Conservation (phyloP, 92 coral and sea anemone genomes). For the Zoanthus sociatus region DNA sequence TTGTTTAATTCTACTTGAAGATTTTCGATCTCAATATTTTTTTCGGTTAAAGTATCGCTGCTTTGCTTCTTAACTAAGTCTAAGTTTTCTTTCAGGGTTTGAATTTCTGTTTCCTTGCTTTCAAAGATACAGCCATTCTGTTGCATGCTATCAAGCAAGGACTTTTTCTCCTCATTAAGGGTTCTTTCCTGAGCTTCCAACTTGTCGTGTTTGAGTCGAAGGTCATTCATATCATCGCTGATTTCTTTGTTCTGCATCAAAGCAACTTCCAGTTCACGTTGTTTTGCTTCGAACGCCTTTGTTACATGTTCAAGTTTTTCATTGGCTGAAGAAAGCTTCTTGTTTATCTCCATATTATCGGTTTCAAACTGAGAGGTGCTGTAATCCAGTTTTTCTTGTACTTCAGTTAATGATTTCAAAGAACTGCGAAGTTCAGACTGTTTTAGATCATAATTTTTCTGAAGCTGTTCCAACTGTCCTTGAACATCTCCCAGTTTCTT, state of each 20-base stretch:
- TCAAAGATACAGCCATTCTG: conserved; percentile 54
- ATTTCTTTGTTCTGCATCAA: conserved; percentile 43
- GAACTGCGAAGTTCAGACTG: neutral
- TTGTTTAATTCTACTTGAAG: conserved; percentile 38
- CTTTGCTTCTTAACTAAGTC: conserved; percentile 1
- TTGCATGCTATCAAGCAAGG: conserved; percentile 42
- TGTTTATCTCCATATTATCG: conserved; percentile 32
- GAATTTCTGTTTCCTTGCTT: conserved; percentile 64
- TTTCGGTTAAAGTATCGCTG: conserved; percentile 1
- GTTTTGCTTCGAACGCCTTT: conserved; percentile 33
- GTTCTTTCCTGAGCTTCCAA: conserved; percentile 31
- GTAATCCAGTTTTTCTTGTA: conserved; percentile 18
- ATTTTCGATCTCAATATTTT: conserved; percentile 8
- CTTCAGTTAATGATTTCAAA: conserved; percentile 22
- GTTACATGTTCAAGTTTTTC: conserved; percentile 50
- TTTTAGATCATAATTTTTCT: conserved; percentile 21
- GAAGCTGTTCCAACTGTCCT: conserved; percentile 7
- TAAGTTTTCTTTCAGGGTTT: conserved; percentile 24
- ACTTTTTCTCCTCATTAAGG: conserved; percentile 42
- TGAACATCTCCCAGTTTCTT: neutral
- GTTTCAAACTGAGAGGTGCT: conserved; percentile 23
- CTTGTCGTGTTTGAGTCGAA: conserved; percentile 56
- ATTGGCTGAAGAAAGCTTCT: conserved; percentile 36
- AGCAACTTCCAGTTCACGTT: conserved; percentile 44
- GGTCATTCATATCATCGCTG: conserved; percentile 50